A percentile compares a stretch with the other conserved stretches of the same genome.
Conservation (phyloP, 2,797 vertebrate genomes). For the Caiman crocodilus region DNA sequence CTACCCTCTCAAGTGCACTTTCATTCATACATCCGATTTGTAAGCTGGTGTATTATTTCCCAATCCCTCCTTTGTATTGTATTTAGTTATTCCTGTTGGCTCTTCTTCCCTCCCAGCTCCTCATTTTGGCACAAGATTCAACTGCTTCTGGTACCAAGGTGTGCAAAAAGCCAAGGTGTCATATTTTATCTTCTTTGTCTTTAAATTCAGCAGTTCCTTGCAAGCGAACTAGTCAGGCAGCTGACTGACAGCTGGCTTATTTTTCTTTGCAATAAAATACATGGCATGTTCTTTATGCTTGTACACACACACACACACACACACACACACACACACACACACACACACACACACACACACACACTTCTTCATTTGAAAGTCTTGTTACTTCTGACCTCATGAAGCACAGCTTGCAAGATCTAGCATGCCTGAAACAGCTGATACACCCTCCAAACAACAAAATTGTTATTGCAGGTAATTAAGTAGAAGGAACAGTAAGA, state of each 20-base stretch:
- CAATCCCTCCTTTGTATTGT: neutral
- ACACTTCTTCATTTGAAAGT: conserved; percentile 72
- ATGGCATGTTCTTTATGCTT: conserved; percentile 27
- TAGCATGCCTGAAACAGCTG: conserved; percentile 70
- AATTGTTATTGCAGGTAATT: conserved; percentile 75
- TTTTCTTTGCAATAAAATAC: conserved; percentile 30
- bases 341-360: conserved; percentile 14
- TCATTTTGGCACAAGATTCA: neutral
- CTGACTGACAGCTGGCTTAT: conserved; percentile 34
- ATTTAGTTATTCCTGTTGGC: neutral
- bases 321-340: neutral
- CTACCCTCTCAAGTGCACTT: neutral
- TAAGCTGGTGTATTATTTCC: neutral
- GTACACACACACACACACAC: neutral
- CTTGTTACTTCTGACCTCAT: conserved; percentile 65
- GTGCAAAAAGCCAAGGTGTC: neutral
- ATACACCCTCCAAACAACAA: conserved; percentile 76
- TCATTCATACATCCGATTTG: neutral
- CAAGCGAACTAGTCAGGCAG: conserved; percentile 51
- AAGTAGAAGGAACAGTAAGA: conserved; percentile 69
- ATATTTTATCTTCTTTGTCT: neutral
- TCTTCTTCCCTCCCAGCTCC: neutral
- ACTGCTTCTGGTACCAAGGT: neutral
- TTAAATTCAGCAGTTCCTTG: conserved; percentile 36
- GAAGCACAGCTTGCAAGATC: conserved; percentile 64